Evolutionary conservation across 2,797 vertebrate species (phyloP).

Genomic region (Todus mexicanus): DNA sequence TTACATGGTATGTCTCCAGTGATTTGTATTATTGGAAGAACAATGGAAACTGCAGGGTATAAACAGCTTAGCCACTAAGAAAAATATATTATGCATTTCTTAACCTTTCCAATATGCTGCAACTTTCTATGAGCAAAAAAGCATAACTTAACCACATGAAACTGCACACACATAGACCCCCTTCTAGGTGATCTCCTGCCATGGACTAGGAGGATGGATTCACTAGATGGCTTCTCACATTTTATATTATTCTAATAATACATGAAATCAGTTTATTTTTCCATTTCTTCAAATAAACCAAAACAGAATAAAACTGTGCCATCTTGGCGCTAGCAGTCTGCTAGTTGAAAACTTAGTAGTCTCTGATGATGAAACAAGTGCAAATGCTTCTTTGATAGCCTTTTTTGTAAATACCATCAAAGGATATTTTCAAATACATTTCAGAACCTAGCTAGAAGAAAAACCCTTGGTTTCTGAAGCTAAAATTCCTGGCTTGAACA

Average conservation of each 20-base stretch:
- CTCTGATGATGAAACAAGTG: not conserved
- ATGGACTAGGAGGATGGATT: not conserved
- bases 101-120: not conserved
- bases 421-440: not conserved
- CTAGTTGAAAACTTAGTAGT: not conserved
- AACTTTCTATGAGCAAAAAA: not conserved
- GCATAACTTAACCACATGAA: not conserved
- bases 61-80: not conserved
- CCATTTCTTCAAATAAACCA: not conserved
- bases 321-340: not conserved
- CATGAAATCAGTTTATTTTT: not conserved
- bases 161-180: not conserved
- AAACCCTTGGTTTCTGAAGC: not conserved
- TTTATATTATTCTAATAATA: not conserved
- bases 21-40: not conserved
- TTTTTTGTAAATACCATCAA: not conserved
- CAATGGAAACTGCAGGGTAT: not conserved
- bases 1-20: not conserved
- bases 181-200: not conserved
- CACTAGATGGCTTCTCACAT: not conserved
- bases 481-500: not conserved
- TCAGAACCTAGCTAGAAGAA: not conserved
- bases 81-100: constrained; percentile 4
- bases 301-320: not conserved
- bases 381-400: not conserved